A percentile compares a stretch with the other conserved stretches of the same genome.
These are phyloP conservation scores for Dicerorhinus sumatrensis DNA, from an alignment of 2,113 vertebrate genomes.

Conservation along the genomic window DNA sequence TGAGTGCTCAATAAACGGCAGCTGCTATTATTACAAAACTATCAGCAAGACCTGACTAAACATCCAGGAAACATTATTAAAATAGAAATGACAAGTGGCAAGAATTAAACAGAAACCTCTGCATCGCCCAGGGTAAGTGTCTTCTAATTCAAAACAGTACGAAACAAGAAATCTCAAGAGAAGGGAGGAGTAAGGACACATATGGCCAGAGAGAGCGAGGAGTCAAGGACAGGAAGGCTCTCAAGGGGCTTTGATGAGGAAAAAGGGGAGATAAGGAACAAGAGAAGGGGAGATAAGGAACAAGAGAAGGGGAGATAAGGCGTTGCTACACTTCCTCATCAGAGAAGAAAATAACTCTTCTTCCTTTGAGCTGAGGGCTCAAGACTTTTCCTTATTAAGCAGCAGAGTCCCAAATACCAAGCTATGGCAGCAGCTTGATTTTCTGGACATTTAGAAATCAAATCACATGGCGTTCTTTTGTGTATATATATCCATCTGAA, in stretches of 20 bases:
- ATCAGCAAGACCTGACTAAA: neutral
- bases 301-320: neutral
- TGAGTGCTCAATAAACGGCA: neutral
- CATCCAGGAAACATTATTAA: neutral
- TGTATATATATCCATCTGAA: neutral
- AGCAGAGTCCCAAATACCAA: neutral
- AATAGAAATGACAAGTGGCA: slow-evolving; percentile 1
- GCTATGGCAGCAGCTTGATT: neutral
- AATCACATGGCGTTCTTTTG: neutral
- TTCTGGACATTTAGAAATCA: neutral
- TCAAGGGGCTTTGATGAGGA: neutral
- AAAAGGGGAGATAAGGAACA: neutral
- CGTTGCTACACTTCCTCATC: neutral
- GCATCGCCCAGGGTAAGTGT: too few relatives aligned
- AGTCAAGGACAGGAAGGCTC: neutral
- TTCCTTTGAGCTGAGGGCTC: neutral
- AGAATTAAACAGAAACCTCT: slow-evolving; percentile 24
- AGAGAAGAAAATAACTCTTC: slow-evolving; percentile 8
- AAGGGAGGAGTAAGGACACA: neutral
- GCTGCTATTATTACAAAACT: neutral
- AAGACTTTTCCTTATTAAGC: neutral
- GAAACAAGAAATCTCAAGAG: neutral
- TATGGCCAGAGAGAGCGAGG: neutral
- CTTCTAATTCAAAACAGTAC: slow-evolving; percentile 40
- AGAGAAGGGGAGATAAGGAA: neutral